Base-by-base conservation (phyloP, 2,113 vertebrate species). In the Furnarius figulus region DNA sequence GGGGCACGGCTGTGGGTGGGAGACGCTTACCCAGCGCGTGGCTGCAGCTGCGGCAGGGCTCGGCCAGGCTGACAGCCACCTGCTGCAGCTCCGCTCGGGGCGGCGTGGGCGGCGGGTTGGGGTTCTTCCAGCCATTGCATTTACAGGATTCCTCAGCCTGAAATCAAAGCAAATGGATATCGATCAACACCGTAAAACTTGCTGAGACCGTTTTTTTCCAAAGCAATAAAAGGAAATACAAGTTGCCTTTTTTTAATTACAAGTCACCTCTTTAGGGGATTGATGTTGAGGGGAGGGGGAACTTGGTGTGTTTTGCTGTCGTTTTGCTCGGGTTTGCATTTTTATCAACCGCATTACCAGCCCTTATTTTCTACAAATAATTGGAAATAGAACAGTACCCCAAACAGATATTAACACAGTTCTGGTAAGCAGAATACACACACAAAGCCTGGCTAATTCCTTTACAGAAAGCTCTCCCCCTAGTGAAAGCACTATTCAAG, bases 61-160 rank as follows among this genome's bases (percentile, higher is more conserved):
- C 99, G 2, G 97, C 98, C 23, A 99, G 98, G 94, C 98, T 99
- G 58, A 98, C 99, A 1, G 97, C 79, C 4, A 95, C 98, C 90
- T 99, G 98, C 97, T 98, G 99, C 96, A 99, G 98, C 73, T 99
- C 99, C 4, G 99, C 98, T 66, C 99, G 98, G 9, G 99, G 99
- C 1, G 99, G 99, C 5, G 99, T 99, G 2, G 99, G 98, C 42
- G 99, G 99, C 2, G 99, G 99, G 76, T 99, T 99, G 89, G 99
- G 99, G 96, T 98, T 99, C 97, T 99, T 99, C 99, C 99, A 99
- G 95, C 99, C 99, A 68, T 99, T 99, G 95, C 99, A 99, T 77
- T 99, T 99, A 92, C 99, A 99, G 35, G 99, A 99, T 63, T 99
- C 99, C 92, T 99, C 99, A 4, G 99, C 99, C 99, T 99, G 66